phyloP scores from a whole-genome alignment of 2,113 vertebrate species.

The Microcebus jonahi region DNA sequence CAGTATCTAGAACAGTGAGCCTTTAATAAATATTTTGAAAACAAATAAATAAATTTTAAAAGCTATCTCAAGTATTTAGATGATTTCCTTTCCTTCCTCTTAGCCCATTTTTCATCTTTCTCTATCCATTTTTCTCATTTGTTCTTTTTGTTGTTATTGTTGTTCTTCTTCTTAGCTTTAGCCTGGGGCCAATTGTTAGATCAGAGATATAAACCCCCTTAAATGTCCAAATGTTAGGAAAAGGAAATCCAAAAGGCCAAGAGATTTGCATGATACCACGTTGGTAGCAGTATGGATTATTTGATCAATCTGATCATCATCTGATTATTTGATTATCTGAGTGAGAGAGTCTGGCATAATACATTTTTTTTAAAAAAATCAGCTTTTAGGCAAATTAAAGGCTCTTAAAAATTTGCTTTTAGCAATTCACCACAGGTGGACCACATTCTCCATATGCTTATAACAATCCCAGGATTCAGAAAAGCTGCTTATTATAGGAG shows the following conservation, averaged over 20 bases:
- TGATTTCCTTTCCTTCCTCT: conserved; percentile 21
- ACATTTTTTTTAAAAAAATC: neutral
- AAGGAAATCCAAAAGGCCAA: conserved; percentile 9
- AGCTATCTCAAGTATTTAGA: conserved; percentile 30
- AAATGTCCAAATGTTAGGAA: neutral
- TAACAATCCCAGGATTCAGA: neutral
- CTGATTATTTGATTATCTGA: neutral
- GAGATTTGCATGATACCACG: neutral
- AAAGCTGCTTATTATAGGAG: conserved; percentile 7
- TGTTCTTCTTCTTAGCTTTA: neutral
- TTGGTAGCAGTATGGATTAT: neutral
- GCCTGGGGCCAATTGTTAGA: neutral
- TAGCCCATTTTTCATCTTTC: neutral
- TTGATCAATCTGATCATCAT: neutral
- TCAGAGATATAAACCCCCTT: neutral
- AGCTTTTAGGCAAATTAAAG: conserved; percentile 36
- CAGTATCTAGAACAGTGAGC: neutral
- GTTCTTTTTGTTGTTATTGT: neutral
- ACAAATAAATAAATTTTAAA: neutral
- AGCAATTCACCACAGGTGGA: neutral
- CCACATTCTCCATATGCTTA: conserved; percentile 15
- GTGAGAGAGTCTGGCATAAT: neutral
- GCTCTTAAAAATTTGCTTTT: conserved; percentile 30
- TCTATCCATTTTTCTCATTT: neutral
- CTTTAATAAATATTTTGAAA: neutral